Evolutionary conservation across 1,140 invertebrate species (phyloP), one percentile per base, ranked within the genome.

Genomic region (Hyles euphorbiae): DNA sequence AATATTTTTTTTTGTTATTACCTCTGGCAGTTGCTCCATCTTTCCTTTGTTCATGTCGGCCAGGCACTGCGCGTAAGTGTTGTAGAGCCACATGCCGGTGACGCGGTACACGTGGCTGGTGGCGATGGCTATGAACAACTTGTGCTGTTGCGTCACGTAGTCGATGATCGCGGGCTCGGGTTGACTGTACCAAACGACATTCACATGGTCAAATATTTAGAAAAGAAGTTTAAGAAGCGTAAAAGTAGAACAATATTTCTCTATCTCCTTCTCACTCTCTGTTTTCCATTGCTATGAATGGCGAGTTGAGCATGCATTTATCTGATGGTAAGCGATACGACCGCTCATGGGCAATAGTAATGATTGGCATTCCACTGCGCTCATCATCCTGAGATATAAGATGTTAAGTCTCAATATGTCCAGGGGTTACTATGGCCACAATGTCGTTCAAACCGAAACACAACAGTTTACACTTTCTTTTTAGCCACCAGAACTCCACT

Each of bases 71-170:
- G 94, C 93, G 75, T 97, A 97, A 72, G 94, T 92, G 55, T 94
- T 90, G 93, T 94, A 95, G 34, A 96, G 87, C 89, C 93, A 93
- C 47, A 90, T 90, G 0, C 95, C 94, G 7, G 93, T 90, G 58
- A 94, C 92, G 52, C 91, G 90, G 59, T 96, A 93, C 0, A 94
- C 95, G 75, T 96, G 94, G 50, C 92, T 92, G 4, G 94, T 91
- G 4, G 96, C 94, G 11, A 98, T 90, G 55, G 93, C 88, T 2
- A 96, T 96, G 66, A 98, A 96, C 5, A 98, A 65, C 85, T 97
- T 97, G 68, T 96, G 93, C 82, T 98, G 97, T 78, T 98, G 97
- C 1, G 97, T 97, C 60, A 96, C 93, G 76, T 96, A 98, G 73
- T 98, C 96, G 36, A 98, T 88, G 55, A 98, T 96, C 86, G 97